phyloP scores from a whole-genome alignment of 2,797 vertebrate genomes.

The Dicrostonyx torquatus region DNA sequence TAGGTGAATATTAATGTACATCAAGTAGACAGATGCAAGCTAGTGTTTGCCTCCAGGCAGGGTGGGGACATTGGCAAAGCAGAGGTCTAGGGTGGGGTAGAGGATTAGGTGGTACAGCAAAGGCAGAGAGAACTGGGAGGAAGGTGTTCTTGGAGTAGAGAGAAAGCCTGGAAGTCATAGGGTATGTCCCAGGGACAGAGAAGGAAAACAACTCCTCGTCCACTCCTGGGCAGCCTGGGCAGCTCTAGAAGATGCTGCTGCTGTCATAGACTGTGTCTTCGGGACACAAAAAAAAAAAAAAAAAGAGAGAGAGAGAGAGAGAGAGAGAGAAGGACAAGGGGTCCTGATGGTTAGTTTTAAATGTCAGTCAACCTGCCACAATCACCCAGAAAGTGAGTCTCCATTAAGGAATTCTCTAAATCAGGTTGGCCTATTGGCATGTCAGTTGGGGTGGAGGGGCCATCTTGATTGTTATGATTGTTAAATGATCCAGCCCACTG shows the following conservation, averaged over 20 bases:
- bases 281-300: rapidly evolving
- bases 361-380: not conserved
- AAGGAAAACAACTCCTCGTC: not conserved
- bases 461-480: not conserved
- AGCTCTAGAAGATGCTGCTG: not conserved
- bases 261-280: rapidly evolving
- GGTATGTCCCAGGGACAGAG: not conserved
- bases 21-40: not conserved
- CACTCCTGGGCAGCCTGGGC: not conserved
- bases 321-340: not conserved
- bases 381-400: not conserved
- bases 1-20: slow-evolving; percentile 24
- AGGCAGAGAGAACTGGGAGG: not conserved
- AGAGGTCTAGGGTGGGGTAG: not conserved
- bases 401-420: not conserved
- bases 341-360: not conserved
- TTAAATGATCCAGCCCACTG: not conserved
- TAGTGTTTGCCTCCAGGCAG: not conserved
- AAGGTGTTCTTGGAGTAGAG: not conserved
- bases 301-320: no score
- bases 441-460: not conserved
- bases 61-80: not conserved
- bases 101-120: not conserved
- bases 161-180: not conserved
- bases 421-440: not conserved